Conservation (phyloP, 2,888 invertebrate species). For the Leptarthrus brevirostris region DNA sequence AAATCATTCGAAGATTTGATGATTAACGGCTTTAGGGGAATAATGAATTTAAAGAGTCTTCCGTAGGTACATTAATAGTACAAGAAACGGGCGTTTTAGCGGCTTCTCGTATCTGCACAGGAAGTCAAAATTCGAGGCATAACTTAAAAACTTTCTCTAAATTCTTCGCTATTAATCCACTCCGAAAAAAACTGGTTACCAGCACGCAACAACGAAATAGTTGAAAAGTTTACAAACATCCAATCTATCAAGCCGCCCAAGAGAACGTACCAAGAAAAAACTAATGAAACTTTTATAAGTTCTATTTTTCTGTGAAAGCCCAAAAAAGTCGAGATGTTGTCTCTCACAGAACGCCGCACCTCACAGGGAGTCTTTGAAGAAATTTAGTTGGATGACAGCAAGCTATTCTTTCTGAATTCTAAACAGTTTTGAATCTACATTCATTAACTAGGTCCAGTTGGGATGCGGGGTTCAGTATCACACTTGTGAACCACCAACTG, state of each 20-base stretch:
- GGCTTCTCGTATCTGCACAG: too few relatives aligned
- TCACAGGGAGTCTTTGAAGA: background rate
- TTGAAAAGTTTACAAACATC: too few relatives aligned
- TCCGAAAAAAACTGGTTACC: background rate
- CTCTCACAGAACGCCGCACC: background rate
- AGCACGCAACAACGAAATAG: conserved; percentile 5
- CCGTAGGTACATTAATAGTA: too few relatives aligned
- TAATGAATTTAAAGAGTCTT: too few relatives aligned
- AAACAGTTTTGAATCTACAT: background rate
- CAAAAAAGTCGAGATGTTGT: conserved; percentile 8
- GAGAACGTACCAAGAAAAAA: background rate
- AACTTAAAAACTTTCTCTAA: too few relatives aligned
- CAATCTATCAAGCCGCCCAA: too few relatives aligned
- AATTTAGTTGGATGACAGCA: background rate
- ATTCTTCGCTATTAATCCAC: background rate
- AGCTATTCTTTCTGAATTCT: background rate
- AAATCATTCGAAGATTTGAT: too few relatives aligned
- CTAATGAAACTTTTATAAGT: conserved; percentile 30
- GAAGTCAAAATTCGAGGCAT: too few relatives aligned
- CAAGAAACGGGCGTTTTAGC: too few relatives aligned
- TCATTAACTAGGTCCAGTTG: conserved; percentile 5
- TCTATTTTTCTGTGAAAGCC: conserved; percentile 16
- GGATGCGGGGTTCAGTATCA: conserved; percentile 8
- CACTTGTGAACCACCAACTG: conserved; percentile 11
- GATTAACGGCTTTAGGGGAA: too few relatives aligned